Base-by-base conservation (phyloP, 2,888 invertebrate species). In the Notodonta ziczac region DNA sequence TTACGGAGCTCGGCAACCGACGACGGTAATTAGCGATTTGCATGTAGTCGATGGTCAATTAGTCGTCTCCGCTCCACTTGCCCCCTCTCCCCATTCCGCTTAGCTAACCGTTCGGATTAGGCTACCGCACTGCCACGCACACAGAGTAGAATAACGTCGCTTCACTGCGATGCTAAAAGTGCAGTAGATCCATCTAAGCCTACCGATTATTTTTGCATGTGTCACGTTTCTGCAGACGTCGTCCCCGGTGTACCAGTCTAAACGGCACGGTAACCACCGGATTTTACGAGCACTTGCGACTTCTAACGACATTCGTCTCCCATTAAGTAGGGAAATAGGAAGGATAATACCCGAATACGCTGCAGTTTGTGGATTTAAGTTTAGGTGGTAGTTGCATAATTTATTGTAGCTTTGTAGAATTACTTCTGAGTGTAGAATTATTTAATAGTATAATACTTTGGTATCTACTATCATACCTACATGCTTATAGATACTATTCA, bases 291-390 rank as follows among this genome's bases (percentile, higher is more conserved):
- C 86, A 82, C 87, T 89, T 85, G 84, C 82, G 83, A 89, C 84
- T 87, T 85, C 87, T 88, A 91, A 90, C 90, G 90, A 90, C 88
- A 90, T 90, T 88, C 88, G 83, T 90, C 89, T 87, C 81, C 85
- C 89, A 89, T 89, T 91, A 90, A 90, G 84, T 87, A 85, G 86
- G 84, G 83, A 86, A 86, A 89, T 88, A 86, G 85, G 82, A 84
- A 81, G 87, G 88, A 88, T 90, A 89, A 89, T 89, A 80, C 85
- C 82, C 75, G 63, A 82, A 84, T 86, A 85, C 85, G 83, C 79
- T 78, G 83, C 86, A 88, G 85, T 91, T 89, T 89, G 89, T 86
- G 87, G 85, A 86, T 83, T 83, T 82, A 86, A 87, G 80, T 88
- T 88, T 76, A 82, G 82, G 81, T 81, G 81, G 79, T 87, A 84